Conservation (phyloP, 2,113 vertebrate genomes). For the Peucedramus taeniatus region DNA sequence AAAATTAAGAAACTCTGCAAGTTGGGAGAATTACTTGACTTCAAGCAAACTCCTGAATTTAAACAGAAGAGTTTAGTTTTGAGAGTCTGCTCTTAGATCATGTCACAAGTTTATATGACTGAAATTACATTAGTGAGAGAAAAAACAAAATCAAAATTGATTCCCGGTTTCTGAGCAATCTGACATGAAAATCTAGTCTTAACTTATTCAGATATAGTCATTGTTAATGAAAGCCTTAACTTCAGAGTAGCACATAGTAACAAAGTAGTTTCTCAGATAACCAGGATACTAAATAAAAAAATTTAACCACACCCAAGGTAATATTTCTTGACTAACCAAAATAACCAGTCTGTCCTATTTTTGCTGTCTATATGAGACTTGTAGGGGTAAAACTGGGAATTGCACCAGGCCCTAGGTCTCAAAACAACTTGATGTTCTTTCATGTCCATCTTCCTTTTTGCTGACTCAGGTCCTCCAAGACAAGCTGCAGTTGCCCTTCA, state of each 20-base stretch:
- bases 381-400: neutral
- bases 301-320: neutral
- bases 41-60: neutral
- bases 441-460: neutral
- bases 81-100: neutral
- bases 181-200: neutral
- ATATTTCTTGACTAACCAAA: neutral
- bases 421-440: no score
- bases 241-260: neutral
- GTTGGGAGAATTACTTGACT: neutral
- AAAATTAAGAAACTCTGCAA: neutral
- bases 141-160: neutral
- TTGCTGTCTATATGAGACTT: rapidly evolving
- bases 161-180: neutral
- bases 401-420: neutral
- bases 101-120: neutral
- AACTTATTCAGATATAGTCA: neutral
- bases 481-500: neutral
- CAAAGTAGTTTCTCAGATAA: neutral
- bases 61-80: neutral
- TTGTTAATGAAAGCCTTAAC: neutral
- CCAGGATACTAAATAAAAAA: neutral
- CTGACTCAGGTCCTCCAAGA: neutral
- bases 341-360: neutral
- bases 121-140: neutral